Conservation (phyloP, 2,113 vertebrate genomes). For the Tachysurus vachellii region DNA sequence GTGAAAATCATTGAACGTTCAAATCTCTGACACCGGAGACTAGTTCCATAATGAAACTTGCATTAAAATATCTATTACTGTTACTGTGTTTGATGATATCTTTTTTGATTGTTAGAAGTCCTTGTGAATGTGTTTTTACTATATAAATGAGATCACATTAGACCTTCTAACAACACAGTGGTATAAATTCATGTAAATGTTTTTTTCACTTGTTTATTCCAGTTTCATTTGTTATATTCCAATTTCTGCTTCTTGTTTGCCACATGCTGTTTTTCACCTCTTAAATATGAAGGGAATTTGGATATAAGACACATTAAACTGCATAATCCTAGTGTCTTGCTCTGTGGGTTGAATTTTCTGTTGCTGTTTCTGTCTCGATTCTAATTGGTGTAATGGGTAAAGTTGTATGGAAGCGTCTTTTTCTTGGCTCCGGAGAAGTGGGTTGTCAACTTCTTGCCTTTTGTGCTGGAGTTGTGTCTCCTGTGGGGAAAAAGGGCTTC, state of each 20-base stretch:
- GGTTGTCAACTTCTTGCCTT: conserved; percentile 64
- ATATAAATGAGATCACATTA: neutral
- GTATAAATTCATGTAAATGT: neutral
- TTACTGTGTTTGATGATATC: no score
- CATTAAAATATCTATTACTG: no score
- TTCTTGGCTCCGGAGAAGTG: conserved; percentile 18
- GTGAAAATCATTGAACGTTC: neutral
- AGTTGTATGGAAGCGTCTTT: conserved; percentile 11
- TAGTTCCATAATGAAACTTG: neutral
- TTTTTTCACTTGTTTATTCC: neutral
- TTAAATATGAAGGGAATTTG: neutral
- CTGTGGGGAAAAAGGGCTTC: conserved; percentile 62
- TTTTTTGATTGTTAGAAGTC: no score
- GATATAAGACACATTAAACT: neutral
- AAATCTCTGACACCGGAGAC: neutral
- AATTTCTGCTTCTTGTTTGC: neutral
- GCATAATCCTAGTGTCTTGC: neutral
- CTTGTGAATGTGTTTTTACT: no score
- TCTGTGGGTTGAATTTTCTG: neutral
- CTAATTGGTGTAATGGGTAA: conserved; percentile 10
- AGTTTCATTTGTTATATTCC: neutral
- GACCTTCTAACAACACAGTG: neutral
- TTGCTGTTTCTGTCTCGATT: neutral
- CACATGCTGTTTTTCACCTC: neutral
- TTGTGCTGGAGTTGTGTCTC: conserved; percentile 64